Base-by-base conservation (phyloP, 2,797 vertebrate species). In the Cygnus olor region DNA sequence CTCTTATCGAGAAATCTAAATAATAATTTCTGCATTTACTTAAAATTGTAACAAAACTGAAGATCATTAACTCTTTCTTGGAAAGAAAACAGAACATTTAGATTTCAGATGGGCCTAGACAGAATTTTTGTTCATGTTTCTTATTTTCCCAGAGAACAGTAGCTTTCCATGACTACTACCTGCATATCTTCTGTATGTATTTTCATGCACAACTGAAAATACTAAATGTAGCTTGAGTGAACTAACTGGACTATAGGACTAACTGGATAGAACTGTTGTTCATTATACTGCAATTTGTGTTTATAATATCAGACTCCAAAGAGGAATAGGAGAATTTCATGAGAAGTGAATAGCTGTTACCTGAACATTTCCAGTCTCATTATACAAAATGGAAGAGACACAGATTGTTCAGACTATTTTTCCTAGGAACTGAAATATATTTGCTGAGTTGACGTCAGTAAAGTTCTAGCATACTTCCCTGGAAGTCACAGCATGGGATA, bases 251-350 rank as follows among this genome's bases (percentile, higher is more conserved):
- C 49, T 49, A 49, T n/a, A 72, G 4, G 32, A 14, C 44, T 81
- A 58, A 24, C 14, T 66, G 36, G 27, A 61, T 89, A 57, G 79
- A 38, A 40, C 13, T 3, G 4, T 15, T 36, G 3, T n/a, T 54
- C 11, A 10, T 57, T 78, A 57, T 10, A 49, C 5, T 42, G 24
- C 0, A 0, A 28, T 38, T 44, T 53, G 12, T 6, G 4, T 56
- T 79, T 74, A 38, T 58, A 56, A 45, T 19, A 42, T 25, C 6
- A 56, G 14, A 49, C 7, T 51, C 38, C 5, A 13, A 42, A 66
- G 65, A 76, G 11, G 9, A 49, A 40, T 1, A 54, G 17, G 15
- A 89, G 34, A 69, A 70, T 72, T 86, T 60, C 56, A n/a, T n/a
- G 44, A 51, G 14, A 68, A 47, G 32, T n/a, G 80, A 61, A 47